Conservation (phyloP, 2,888 invertebrate species). For the Netelia virgata region DNA sequence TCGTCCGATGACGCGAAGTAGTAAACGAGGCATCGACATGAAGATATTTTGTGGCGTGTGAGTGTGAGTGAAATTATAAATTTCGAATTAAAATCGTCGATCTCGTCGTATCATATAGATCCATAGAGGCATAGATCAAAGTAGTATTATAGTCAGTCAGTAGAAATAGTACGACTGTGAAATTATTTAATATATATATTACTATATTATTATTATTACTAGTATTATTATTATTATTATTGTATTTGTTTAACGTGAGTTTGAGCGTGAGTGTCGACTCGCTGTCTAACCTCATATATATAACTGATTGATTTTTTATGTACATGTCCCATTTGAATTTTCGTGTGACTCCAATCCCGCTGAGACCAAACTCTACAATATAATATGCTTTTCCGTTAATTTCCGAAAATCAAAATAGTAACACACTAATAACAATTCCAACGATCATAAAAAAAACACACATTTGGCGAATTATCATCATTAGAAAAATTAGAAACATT, state of each 20-base stretch:
- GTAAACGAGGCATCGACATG: slow-evolving; percentile 61
- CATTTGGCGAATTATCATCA: slow-evolving; percentile 14
- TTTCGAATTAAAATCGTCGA: slow-evolving; percentile 45
- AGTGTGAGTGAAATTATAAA: slow-evolving; percentile 57
- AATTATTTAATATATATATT: slow-evolving; percentile 56
- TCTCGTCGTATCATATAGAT: slow-evolving; percentile 66
- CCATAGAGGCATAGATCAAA: slow-evolving; percentile 76
- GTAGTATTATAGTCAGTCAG: slow-evolving; percentile 79
- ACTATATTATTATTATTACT: slow-evolving; percentile 11
- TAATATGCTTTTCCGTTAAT: slow-evolving; percentile 27
- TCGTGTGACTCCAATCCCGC: slow-evolving; percentile 37
- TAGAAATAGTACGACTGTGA: slow-evolving; percentile 80
- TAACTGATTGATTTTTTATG: slow-evolving; percentile 1
- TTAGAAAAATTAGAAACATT: slow-evolving; percentile 33
- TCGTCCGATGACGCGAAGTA: slow-evolving; percentile 47
- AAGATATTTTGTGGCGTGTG: slow-evolving; percentile 52
- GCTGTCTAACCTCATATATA: slow-evolving; percentile 48
- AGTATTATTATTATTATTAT: slow-evolving; percentile 21
- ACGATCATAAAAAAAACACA: slow-evolving; percentile 34
- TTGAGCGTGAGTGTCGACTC: slow-evolving; percentile 39
- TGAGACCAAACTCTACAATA: slow-evolving; percentile 38
- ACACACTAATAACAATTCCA: slow-evolving; percentile 34
- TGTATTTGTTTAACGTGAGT: slow-evolving; percentile 52
- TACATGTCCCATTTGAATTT: slow-evolving; percentile 21
- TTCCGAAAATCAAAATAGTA: slow-evolving; percentile 23